Base-by-base conservation (phyloP, 2,113 vertebrate species). In the Rhegmatorhina hoffmannsi region DNA sequence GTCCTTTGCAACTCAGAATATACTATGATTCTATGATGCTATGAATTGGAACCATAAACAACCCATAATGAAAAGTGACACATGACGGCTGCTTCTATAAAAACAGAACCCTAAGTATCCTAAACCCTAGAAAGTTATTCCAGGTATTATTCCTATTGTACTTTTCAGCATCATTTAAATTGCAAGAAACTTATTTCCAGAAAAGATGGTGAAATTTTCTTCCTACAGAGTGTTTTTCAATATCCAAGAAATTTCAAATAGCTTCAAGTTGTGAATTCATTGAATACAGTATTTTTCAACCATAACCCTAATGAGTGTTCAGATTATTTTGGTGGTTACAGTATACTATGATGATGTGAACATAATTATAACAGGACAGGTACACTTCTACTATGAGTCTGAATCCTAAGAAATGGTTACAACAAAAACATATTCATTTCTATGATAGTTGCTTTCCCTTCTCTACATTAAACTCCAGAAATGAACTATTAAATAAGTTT, bases 271-370 rank as follows among this genome's bases (percentile, higher is more conserved):
- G 68, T 78, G 53, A 93, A 87, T 73, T 93, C 25, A 82, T 11
- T 15, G 7, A 93, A 90, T 88, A 20, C 28, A 81, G 28, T 89
- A 92, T 92, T 92, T 94, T 95, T 91, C 34, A 90, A 47, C 20
- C 66, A 89, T 68, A 89, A 82, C 4, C 10, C 33, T 76, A 59
- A 84, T 58, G 68, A 78, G 36, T 84, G 69, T 11, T 75, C 34
- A 79, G 66, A 38, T 86, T 82, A 66, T 75, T 81, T 59, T 74
- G 43, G 12, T 75, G 17, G 17, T n/a, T 84, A 38, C 20, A 79
- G 40, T 33, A 70, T 34, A 21, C 25, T 73, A 18, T n/a, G 64
- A 56, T 62, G 17, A 5, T 85, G 47, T 43, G 7, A 80, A 84
- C 8, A 70, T n/a, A 89, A 77, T 46, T 40, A 63, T 62, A 58